Conservation (phyloP, 2,113 vertebrate species). For the Riparia riparia region DNA sequence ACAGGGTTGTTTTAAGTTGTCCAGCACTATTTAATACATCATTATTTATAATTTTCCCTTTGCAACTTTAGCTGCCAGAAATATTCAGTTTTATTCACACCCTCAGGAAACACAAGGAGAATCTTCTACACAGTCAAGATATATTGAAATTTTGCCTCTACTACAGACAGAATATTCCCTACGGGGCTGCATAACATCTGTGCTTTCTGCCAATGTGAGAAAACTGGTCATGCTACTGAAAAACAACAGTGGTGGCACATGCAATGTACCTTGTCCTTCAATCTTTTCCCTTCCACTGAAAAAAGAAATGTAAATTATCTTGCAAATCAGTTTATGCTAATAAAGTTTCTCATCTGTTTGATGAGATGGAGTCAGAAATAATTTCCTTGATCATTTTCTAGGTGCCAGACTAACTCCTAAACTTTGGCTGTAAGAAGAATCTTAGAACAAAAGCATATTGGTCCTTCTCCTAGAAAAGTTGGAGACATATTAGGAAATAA, state of each 20-base stretch:
- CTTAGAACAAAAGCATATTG: neutral
- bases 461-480: neutral
- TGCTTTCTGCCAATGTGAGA: constrained; percentile 37
- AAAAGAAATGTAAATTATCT: neutral
- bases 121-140: neutral
- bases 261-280: neutral
- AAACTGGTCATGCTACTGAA: constrained; percentile 10
- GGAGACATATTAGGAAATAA: neutral
- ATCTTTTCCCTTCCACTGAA: neutral
- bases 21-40: neutral
- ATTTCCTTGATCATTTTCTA: neutral
- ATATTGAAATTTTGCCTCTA: constrained; percentile 11
- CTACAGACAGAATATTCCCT: neutral
- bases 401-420: neutral
- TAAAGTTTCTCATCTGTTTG: neutral
- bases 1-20: neutral
- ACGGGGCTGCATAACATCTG: constrained; percentile 15
- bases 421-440: neutral
- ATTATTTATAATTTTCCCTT: constrained; percentile 24
- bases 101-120: constrained; percentile 20
- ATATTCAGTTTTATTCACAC: constrained; percentile 28
- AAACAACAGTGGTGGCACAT: neutral
- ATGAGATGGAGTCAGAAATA: neutral
- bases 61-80: constrained; percentile 13
- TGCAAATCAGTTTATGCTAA: neutral